Conservation (phyloP, 2,113 vertebrate genomes). For the Nothocercus nigrocapillus region DNA sequence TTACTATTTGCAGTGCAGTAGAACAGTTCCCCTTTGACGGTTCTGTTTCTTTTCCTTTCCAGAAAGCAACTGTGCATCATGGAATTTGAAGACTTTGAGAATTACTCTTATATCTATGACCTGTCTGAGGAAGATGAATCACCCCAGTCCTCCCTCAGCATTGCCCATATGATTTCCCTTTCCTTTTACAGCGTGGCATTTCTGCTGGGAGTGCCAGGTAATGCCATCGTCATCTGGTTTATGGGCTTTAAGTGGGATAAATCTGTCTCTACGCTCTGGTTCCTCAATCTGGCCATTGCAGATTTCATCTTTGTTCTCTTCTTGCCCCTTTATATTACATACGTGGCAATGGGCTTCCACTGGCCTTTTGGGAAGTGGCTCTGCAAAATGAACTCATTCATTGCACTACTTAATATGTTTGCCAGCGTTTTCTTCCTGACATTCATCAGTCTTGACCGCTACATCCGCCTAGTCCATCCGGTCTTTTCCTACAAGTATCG, state of each 20-base stretch:
- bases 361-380: slow-evolving; percentile 89
- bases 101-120: slow-evolving; percentile 74
- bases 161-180: slow-evolving; percentile 87
- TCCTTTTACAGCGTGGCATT: slow-evolving; percentile 87
- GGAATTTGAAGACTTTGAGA: slow-evolving; percentile 77
- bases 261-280: slow-evolving; percentile 89
- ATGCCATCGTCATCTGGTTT: slow-evolving; percentile 93
- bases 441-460: slow-evolving; percentile 91
- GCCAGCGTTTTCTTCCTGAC: slow-evolving; percentile 96
- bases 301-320: slow-evolving; percentile 95
- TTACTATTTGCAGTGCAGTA: background rate
- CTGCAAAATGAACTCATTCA: slow-evolving; percentile 94
- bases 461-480: slow-evolving; percentile 84
- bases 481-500: slow-evolving; percentile 80
- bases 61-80: slow-evolving; percentile 50
- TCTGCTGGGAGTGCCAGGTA: slow-evolving; percentile 89
- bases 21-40: background rate
- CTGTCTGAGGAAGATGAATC: slow-evolving; percentile 68
- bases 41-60: background rate
- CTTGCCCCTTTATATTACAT: slow-evolving; percentile 91
- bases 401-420: slow-evolving; percentile 93
- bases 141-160: slow-evolving; percentile 70
- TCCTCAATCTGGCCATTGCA: slow-evolving; percentile 93
- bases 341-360: slow-evolving; percentile 89
- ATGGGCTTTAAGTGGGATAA: slow-evolving; percentile 90